These are phyloP conservation scores for Apodemus agrarius DNA, from an alignment of 2,797 vertebrate species.

Conservation along the genomic window DNA sequence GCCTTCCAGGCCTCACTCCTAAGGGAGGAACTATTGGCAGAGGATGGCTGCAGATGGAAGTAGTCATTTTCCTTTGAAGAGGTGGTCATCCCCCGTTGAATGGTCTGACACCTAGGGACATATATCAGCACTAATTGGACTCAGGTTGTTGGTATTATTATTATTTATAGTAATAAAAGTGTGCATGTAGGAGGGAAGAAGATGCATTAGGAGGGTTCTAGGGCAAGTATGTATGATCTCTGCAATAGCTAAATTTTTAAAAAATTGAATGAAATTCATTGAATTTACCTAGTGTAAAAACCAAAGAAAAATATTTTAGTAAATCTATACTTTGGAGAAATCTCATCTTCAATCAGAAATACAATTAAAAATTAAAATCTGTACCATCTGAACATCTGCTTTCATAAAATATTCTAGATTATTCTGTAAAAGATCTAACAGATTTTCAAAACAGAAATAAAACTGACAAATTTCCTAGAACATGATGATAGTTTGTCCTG, in stretches of 20 bases:
- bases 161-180: neutral
- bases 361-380: neutral
- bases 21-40: neutral
- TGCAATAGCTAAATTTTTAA: neutral
- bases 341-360: neutral
- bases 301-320: neutral
- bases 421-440: neutral
- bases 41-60: neutral
- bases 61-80: neutral
- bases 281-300: neutral
- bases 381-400: neutral
- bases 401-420: slow-evolving; percentile 10
- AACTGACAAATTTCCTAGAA: slow-evolving; percentile 14
- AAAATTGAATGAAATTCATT: neutral
- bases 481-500: neutral
- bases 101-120: too few species aligned
- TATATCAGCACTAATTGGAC: neutral
- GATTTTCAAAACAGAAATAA: neutral
- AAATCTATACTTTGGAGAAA: slow-evolving; percentile 1
- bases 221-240: neutral
- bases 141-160: neutral
- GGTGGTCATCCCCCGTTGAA: too few species aligned
- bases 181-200: neutral
- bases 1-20: neutral
- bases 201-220: neutral